These are phyloP conservation scores for Microctenopoma stevenorrisi DNA, from an alignment of 2,797 vertebrate species.

Conservation along the genomic window DNA sequence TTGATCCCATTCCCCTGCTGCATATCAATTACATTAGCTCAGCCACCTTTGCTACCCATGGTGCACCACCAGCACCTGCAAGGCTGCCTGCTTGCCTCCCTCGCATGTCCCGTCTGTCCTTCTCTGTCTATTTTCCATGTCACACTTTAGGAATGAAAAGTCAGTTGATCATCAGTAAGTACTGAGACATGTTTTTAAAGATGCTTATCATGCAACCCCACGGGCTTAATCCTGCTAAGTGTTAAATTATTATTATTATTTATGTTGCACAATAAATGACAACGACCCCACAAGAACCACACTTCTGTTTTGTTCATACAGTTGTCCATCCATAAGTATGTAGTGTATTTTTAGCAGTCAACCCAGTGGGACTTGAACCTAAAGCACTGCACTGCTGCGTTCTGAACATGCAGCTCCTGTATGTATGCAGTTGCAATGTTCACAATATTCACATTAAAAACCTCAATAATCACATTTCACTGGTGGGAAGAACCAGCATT, in stretches of 20 bases:
- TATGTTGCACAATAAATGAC: too few relatives aligned
- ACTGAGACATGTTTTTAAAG: not conserved
- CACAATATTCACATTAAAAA: too few relatives aligned
- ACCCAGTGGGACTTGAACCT: conserved; percentile 42
- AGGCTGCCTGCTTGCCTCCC: conserved; percentile 17
- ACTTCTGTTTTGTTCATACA: too few relatives aligned
- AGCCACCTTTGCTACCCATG: conserved; percentile 73
- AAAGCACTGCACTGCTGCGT: conserved; percentile 21
- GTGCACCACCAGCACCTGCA: conserved; percentile 54
- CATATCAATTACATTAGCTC: conserved; percentile 78
- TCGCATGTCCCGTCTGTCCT: conserved; percentile 47
- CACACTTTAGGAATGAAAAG: not conserved
- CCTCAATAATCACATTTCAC: too few relatives aligned
- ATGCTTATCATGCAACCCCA: not conserved
- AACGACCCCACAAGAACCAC: too few relatives aligned
- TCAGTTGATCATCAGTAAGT: not conserved
- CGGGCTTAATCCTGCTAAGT: too few relatives aligned
- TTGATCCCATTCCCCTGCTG: conserved; percentile 65
- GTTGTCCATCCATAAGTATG: not conserved
- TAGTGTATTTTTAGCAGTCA: conserved; percentile 54
- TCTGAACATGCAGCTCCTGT: not conserved
- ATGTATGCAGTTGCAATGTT: too few relatives aligned
- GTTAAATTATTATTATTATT: not conserved
- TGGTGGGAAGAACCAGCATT: too few relatives aligned
- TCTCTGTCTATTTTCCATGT: conserved; percentile 18